Evolutionary conservation across 2,797 vertebrate genomes (phyloP).

Genomic region (Sarcoramphus papa): DNA sequence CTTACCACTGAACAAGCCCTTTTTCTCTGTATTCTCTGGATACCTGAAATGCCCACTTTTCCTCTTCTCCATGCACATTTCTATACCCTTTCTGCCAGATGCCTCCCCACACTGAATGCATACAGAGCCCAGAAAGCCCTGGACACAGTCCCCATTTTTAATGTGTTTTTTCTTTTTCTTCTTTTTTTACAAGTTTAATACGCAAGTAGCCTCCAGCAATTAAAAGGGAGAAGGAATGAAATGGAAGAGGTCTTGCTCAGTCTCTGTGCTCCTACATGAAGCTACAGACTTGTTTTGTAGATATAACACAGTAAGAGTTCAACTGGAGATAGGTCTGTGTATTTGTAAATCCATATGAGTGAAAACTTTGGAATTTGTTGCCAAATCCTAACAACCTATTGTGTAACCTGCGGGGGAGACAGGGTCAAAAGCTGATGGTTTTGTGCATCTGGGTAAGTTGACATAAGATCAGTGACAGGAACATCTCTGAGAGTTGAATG

Average conservation of each 20-base stretch:
- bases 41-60: background rate
- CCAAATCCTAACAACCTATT: background rate
- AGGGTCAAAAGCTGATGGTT: background rate
- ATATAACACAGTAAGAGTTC: background rate
- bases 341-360: background rate
- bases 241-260: background rate
- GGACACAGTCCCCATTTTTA: background rate
- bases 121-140: background rate
- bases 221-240: background rate
- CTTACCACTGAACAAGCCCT: background rate
- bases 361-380: background rate
- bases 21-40: background rate
- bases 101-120: background rate
- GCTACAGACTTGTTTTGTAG: background rate
- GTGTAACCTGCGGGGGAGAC: fast-evolving
- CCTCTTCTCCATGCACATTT: background rate
- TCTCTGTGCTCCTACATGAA: background rate
- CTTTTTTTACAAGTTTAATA: background rate
- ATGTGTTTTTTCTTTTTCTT: background rate
- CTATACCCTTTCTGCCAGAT: background rate
- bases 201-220: background rate
- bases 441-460: background rate
- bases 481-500: background rate
- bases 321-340: background rate
- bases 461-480: background rate